A percentile compares a stretch with the other conserved stretches of the same genome.
Conservation (phyloP, 37 sponge, comb jelly and placozoan species). For the Bolinopsis microptera region DNA sequence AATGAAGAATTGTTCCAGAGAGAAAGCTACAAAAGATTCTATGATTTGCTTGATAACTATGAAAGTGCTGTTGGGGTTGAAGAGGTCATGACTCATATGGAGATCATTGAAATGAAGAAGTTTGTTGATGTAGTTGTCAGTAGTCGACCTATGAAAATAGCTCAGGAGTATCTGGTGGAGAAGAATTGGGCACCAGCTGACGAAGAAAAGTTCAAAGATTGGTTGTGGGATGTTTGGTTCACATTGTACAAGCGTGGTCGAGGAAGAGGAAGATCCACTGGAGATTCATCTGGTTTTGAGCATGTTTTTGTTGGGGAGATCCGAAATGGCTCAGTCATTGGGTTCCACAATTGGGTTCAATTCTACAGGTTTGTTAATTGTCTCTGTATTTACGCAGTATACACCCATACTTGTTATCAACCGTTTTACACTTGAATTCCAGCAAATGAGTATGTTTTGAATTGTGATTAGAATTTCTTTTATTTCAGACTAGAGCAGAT, state of each 20-base stretch:
- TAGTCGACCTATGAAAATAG: conserved; percentile 69
- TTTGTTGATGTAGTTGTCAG: conserved; percentile 78
- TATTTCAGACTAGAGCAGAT: conserved; percentile 79
- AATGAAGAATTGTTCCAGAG: conserved; percentile 71
- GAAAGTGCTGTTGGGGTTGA: conserved; percentile 70
- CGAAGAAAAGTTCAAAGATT: conserved; percentile 75
- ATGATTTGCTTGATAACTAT: conserved; percentile 89
- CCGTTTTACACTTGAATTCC: too few species aligned
- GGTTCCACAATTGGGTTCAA: conserved; percentile 97
- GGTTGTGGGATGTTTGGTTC: conserved; percentile 88
- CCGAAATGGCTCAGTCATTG: conserved; percentile 74
- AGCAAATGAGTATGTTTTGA: too few species aligned
- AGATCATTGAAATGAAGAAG: conserved; percentile 76
- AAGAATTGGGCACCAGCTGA: conserved; percentile 71
- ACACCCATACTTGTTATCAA: too few species aligned
- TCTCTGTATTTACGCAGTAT: too few species aligned
- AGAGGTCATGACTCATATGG: conserved; percentile 81
- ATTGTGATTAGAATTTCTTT: too few species aligned
- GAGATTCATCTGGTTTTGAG: conserved; percentile 92
- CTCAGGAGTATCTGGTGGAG: conserved; percentile 72
- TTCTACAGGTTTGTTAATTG: conserved; percentile 70
- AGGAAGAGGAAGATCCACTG: conserved; percentile 66
- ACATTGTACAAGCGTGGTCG: conserved; percentile 72
- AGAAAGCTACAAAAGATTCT: conserved; percentile 80
- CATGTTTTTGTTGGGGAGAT: conserved; percentile 97